These are phyloP conservation scores for Nycteola revayana DNA, from an alignment of 2,888 invertebrate species.

Conservation along the genomic window DNA sequence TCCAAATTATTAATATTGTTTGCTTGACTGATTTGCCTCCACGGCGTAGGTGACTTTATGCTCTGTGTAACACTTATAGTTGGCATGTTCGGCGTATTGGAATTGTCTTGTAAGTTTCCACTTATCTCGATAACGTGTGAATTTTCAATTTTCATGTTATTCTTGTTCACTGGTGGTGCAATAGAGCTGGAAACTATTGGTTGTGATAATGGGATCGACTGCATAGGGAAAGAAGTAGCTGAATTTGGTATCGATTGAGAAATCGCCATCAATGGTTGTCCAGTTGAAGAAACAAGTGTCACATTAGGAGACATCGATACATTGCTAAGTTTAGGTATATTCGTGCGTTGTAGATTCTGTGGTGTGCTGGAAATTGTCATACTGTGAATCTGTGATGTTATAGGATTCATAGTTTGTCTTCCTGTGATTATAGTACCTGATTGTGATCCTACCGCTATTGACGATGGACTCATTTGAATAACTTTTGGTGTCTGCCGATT, in stretches of 20 bases:
- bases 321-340: constrained; percentile 57
- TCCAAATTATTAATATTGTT: constrained; percentile 46
- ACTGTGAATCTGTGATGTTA: constrained; percentile 73
- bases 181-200: constrained; percentile 76
- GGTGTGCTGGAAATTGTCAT: constrained; percentile 65
- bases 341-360: constrained; percentile 59
- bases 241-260: constrained; percentile 70
- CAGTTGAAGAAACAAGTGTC: constrained; percentile 69
- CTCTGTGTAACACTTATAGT: constrained; percentile 75
- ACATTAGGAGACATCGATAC: constrained; percentile 72
- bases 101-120: constrained; percentile 68
- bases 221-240: constrained; percentile 62
- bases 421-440: constrained; percentile 58
- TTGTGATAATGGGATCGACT: constrained; percentile 71
- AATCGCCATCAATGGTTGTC: constrained; percentile 76
- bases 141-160: constrained; percentile 67
- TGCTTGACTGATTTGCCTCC: constrained; percentile 61
- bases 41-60: constrained; percentile 72
- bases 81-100: constrained; percentile 57
- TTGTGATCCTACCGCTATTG: constrained; percentile 56
- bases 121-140: constrained; percentile 75
- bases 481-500: constrained; percentile 69
- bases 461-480: constrained; percentile 68
- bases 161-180: constrained; percentile 64
- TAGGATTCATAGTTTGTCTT: constrained; percentile 70